Base-by-base conservation (phyloP, 2,888 invertebrate species). In the Drosophila affinis region DNA sequence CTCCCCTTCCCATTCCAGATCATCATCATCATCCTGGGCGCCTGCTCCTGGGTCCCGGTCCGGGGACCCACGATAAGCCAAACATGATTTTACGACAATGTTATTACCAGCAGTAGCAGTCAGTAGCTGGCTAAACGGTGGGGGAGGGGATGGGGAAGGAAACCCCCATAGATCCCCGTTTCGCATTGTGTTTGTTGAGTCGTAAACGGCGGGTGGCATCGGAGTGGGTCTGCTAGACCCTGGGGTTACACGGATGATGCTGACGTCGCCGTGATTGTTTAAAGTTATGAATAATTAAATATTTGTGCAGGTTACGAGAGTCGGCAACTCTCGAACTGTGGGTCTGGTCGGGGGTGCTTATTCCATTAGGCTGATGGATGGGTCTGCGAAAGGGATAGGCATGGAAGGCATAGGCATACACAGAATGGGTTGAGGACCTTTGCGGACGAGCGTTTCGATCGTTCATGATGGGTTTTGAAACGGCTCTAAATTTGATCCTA, bases 261-360 rank as follows among this genome's bases (percentile, higher is more conserved):
- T 79, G 76, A 82, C 75, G 79, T 83, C 78, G 79, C 75, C 67
- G 77, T 88, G 85, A 89, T 85, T 85, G 90, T 90, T 89, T 85
- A 87, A 88, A 90, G 91, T 91, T 92, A 92, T 91, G 91, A 91
- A 91, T 91, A 91, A 91, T 91, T 91, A 91, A 91, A 91, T 91
- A 89, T 91, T 90, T 90, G 86, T 67, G 60, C 83, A 81, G 88
- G 84, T 86, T 82, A 76, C 69, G 53, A 54, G 72, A 75, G 67
- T 73, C 62, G 48, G 17, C 62, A 61, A 52, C 48, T 51, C 57
- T 45, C 24, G 9, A 56, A 48, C 34, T 48, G 62, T 54, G 54
- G 46, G 58, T 34, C 34, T 34, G 45, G 21, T 21, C 21, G 3
- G 21, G 46, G 32, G 48, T 27, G 17, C 48, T 53, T 55, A 27